These are phyloP conservation scores for Rotaria macrura DNA, from an alignment of 2,888 invertebrate genomes.

Conservation along the genomic window DNA sequence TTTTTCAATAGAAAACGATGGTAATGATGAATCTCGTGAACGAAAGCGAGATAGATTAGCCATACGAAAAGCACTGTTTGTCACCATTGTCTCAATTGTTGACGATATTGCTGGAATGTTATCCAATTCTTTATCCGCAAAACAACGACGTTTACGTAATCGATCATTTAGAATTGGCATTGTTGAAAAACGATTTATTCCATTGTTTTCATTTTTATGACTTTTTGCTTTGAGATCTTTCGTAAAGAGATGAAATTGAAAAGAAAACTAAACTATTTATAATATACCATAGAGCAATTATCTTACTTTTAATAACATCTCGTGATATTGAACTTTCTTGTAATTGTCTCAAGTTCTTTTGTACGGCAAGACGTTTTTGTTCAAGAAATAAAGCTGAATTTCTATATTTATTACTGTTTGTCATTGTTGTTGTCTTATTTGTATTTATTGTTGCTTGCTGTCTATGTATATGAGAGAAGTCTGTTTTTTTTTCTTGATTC, in stretches of 20 bases:
- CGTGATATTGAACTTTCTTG: constrained; percentile 21
- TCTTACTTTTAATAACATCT: background rate
- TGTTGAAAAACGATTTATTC: background rate
- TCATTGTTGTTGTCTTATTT: constrained; percentile 9
- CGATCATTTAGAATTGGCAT: constrained; percentile 26
- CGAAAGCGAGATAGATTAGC: background rate
- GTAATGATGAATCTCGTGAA: background rate
- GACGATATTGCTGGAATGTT: background rate
- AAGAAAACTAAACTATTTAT: background rate
- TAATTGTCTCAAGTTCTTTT: background rate
- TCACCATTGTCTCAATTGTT: background rate
- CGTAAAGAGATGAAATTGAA: background rate
- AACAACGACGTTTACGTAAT: constrained; percentile 35
- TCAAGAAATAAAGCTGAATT: background rate
- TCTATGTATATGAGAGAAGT: no score
- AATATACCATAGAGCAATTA: background rate
- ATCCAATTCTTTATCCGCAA: constrained; percentile 35
- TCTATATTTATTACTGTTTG: constrained; percentile 1
- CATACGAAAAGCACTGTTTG: constrained; percentile 11
- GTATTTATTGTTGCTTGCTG: background rate
- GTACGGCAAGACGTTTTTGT: constrained; percentile 19
- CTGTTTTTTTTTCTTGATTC: background rate
- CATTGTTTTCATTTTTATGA: constrained; percentile 2
- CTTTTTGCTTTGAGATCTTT: background rate
- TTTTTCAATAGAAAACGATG: background rate